Percentiles rank a stretch among this genome's conserved stretches.
Evolutionary conservation across 2,113 vertebrate species (phyloP).

Genomic region (Phyllopteryx taeniolatus): DNA sequence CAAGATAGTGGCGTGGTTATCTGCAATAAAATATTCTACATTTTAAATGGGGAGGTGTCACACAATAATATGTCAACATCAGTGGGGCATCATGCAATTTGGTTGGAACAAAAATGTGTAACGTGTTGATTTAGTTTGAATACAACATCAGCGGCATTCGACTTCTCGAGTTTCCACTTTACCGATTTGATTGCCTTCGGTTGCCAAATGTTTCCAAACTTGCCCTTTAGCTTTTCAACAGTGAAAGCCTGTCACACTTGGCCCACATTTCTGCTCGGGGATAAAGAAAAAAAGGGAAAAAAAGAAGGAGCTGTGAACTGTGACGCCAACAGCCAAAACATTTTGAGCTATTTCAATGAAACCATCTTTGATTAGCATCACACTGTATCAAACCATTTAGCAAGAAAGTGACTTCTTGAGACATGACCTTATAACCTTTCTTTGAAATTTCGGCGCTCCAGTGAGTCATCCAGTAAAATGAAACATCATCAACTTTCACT

Average conservation of each 20-base stretch:
- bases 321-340: neutral
- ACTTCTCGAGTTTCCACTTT: neutral
- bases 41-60: neutral
- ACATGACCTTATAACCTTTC: neutral
- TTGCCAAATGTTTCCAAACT: conserved; percentile 41
- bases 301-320: neutral
- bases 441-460: neutral
- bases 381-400: neutral
- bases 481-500: neutral
- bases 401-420: neutral
- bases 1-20: neutral
- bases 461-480: neutral
- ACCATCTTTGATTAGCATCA: neutral
- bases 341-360: neutral
- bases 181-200: conserved; percentile 30
- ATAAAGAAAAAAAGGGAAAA: neutral
- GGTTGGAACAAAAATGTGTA: too few relatives aligned
- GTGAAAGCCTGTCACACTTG: conserved; percentile 18
- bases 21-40: neutral
- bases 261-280: conserved; percentile 19
- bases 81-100: neutral
- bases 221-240: conserved; percentile 57
- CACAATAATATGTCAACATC: neutral
- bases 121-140: too few relatives aligned
- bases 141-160: neutral